These are phyloP conservation scores for Kryptopterus vitreolus DNA, from an alignment of 2,797 vertebrate species.

Conservation along the genomic window DNA sequence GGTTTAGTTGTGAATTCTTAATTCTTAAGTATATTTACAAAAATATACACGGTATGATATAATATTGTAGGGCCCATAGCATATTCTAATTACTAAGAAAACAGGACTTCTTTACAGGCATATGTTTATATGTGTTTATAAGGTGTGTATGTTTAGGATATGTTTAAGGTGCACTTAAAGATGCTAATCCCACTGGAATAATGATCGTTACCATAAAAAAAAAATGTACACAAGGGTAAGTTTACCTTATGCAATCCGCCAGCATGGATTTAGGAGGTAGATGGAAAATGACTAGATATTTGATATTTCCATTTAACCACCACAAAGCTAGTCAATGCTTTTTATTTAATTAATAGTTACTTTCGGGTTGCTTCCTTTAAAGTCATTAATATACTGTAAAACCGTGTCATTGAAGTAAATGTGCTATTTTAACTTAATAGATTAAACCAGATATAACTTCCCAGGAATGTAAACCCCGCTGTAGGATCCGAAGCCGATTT, in stretches of 20 bases:
- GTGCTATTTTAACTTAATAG: not conserved
- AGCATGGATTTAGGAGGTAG: not conserved
- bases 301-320: not conserved
- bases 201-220: no score
- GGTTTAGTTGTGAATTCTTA: no score
- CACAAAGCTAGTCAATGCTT: not conserved
- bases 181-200: no score
- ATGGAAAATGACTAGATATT: not conserved
- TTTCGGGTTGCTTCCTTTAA: not conserved
- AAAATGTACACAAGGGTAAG: not conserved
- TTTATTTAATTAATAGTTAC: not conserved
- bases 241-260: not conserved
- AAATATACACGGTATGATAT: no score
- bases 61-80: not conserved
- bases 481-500: not conserved
- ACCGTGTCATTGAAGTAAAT: not conserved
- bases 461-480: not conserved
- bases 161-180: no score
- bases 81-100: not conserved
- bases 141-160: no score
- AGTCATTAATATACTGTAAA: not conserved
- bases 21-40: no score
- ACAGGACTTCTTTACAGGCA: not conserved
- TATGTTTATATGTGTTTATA: no score
- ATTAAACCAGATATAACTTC: not conserved